A percentile compares a stretch with the other conserved stretches of the same genome.
phyloP scores from a whole-genome alignment of 2,888 invertebrate genomes.

The Lepas anatifera region DNA sequence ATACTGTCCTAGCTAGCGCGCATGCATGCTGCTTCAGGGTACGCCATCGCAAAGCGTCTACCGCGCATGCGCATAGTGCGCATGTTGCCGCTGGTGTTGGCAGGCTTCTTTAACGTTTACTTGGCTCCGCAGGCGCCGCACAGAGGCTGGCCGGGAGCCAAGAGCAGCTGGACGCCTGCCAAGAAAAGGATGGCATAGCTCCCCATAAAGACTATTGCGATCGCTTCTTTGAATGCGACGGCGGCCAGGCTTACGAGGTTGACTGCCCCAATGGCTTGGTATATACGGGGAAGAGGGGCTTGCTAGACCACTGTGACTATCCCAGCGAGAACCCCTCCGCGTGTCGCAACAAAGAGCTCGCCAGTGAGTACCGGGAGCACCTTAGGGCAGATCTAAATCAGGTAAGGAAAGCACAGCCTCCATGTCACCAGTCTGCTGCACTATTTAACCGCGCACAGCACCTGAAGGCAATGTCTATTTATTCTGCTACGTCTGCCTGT shows the following conservation, averaged over 20 bases:
- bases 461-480: no score
- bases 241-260: constrained; percentile 65
- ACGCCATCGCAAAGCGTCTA: no score
- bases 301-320: constrained; percentile 79
- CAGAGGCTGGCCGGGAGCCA: background rate
- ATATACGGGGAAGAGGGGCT: constrained; percentile 75
- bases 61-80: no score
- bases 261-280: constrained; percentile 85
- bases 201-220: constrained; percentile 70
- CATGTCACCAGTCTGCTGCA: no score
- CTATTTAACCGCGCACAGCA: no score
- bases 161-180: constrained; percentile 53
- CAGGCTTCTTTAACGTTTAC: no score
- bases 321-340: constrained; percentile 73
- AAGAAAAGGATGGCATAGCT: constrained; percentile 59
- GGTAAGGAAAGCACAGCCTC: no score
- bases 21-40: no score
- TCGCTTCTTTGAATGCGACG: constrained; percentile 75
- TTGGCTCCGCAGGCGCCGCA: background rate
- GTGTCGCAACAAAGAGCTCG: constrained; percentile 67
- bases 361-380: constrained; percentile 42
- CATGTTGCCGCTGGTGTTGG: no score
- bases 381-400: no score
- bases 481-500: no score
- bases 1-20: no score